Conservation (phyloP, 1,140 invertebrate species). For the Drosophila setifemur region DNA sequence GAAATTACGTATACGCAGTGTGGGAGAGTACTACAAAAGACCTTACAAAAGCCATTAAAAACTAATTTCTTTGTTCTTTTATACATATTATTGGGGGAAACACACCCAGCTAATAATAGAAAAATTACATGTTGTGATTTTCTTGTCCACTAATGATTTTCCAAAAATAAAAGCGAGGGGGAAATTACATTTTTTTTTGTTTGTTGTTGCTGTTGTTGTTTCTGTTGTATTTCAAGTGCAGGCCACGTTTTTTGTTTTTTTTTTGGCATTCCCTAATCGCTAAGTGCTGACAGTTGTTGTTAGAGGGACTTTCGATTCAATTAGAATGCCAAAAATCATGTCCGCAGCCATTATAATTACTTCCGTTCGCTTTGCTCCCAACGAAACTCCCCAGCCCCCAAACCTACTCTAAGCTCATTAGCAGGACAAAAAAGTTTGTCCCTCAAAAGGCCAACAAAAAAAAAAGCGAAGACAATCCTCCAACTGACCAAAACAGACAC, state of each 20-base stretch:
- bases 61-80: no score
- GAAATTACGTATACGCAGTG: no score
- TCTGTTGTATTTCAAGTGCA: not conserved
- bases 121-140: no score
- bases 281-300: not conserved
- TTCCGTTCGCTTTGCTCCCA: slow-evolving; percentile 36
- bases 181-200: not conserved
- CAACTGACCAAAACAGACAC: slow-evolving; percentile 46
- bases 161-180: no score
- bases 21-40: no score
- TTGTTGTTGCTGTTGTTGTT: not conserved
- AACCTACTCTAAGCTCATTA: slow-evolving; percentile 64
- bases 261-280: not conserved
- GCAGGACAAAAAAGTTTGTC: slow-evolving; percentile 56
- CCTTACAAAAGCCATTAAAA: no score
- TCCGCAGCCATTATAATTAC: slow-evolving; percentile 71
- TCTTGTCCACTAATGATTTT: not conserved
- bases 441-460: no score
- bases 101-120: no score
- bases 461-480: no score
- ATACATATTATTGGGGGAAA: no score
- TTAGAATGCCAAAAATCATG: slow-evolving; percentile 77
- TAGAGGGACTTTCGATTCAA: slow-evolving; percentile 48
- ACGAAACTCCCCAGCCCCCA: not conserved
- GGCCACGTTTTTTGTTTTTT: slow-evolving; percentile 11